Conservation (phyloP, 2,888 invertebrate genomes). For the Tachina lurida region DNA sequence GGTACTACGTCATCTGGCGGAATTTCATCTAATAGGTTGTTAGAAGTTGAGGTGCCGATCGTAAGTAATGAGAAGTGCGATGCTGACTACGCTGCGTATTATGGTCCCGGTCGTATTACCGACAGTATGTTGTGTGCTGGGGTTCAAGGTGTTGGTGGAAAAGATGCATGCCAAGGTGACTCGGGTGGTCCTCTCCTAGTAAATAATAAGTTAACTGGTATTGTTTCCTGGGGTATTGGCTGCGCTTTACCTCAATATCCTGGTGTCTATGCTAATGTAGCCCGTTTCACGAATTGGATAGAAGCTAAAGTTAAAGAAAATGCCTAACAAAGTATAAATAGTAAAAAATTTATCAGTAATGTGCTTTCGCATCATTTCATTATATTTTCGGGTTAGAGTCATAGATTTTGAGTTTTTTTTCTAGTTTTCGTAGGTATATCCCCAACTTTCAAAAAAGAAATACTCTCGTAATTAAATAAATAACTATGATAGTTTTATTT, state of each 20-base stretch:
- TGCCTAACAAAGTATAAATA: not conserved
- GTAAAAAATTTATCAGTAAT: too few species aligned
- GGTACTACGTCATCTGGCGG: conserved; percentile 75
- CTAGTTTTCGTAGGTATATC: too few species aligned
- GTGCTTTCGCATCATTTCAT: too few species aligned
- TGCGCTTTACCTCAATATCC: conserved; percentile 77
- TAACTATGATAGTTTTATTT: too few species aligned
- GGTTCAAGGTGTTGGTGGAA: conserved; percentile 71
- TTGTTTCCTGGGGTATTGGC: conserved; percentile 79
- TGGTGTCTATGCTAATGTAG: conserved; percentile 78
- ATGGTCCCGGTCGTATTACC: conserved; percentile 74
- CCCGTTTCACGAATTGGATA: conserved; percentile 74
- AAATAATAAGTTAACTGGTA: conserved; percentile 74
- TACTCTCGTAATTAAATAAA: too few species aligned
- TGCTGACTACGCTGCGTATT: conserved; percentile 74
- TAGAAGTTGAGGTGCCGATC: conserved; percentile 75
- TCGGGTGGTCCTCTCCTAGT: conserved; percentile 79
- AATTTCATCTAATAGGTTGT: conserved; percentile 72
- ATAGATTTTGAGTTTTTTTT: too few species aligned
- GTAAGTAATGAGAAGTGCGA: conserved; percentile 70
- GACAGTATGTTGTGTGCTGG: conserved; percentile 79
- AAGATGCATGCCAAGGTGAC: conserved; percentile 75
- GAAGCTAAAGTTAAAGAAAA: conserved; percentile 52
- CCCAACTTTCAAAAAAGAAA: too few species aligned
- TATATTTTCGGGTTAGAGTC: too few species aligned